Evolutionary conservation across 2,888 invertebrate species (phyloP).

Genomic region (Drosophila anomelani): DNA sequence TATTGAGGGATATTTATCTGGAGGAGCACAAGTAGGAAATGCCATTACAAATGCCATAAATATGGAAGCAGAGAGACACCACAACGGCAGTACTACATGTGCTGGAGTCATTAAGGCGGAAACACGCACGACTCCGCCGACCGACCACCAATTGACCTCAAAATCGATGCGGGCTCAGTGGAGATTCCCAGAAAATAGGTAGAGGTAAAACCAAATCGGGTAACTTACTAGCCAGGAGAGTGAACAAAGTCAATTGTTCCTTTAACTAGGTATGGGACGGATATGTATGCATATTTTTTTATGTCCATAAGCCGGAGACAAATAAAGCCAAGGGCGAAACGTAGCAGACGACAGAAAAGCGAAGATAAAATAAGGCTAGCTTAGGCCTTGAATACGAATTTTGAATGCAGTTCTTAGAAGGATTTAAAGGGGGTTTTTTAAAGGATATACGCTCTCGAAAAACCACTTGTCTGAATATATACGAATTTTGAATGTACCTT

Average conservation of each 20-base stretch:
- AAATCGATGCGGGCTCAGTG: conserved; percentile 14
- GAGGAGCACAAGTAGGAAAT: conserved; percentile 2
- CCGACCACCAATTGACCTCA: conserved; percentile 17
- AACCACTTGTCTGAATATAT: no score
- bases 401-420: conserved; percentile 1
- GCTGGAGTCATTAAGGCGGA: conserved; percentile 3
- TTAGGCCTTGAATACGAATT: background rate
- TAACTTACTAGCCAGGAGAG: no score
- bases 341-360: background rate
- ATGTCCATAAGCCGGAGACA: conserved; percentile 47
- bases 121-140: conserved; percentile 10
- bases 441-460: background rate
- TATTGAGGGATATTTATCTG: conserved; percentile 46
- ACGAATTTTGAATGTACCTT: no score
- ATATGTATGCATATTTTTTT: conserved; percentile 33
- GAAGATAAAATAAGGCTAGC: background rate
- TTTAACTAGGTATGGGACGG: background rate
- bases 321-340: conserved; percentile 21
- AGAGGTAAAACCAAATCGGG: background rate
- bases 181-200: background rate
- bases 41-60: conserved; percentile 51
- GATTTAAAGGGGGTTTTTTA: background rate
- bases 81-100: background rate
- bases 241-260: conserved; percentile 2
- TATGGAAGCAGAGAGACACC: conserved; percentile 20